phyloP scores from a whole-genome alignment of 2,113 vertebrate species.

The Panthera uncia region DNA sequence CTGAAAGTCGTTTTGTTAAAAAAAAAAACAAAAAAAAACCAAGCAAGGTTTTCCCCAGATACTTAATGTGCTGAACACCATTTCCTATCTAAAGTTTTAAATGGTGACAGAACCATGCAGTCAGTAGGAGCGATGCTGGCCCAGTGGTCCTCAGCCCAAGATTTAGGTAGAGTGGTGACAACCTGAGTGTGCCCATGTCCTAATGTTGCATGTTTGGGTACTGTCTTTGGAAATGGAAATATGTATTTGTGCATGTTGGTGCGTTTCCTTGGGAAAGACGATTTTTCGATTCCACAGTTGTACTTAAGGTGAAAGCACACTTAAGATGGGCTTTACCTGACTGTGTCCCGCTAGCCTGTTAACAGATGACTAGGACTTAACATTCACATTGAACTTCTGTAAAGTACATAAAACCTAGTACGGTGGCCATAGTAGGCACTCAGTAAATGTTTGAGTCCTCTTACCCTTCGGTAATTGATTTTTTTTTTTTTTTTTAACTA shows the following conservation, averaged over 20 bases:
- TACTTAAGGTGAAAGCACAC: neutral
- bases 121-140: neutral
- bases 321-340: neutral
- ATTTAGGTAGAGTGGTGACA: neutral
- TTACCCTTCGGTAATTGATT: neutral
- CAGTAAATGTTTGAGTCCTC: neutral
- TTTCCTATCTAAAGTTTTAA: neutral
- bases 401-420: neutral
- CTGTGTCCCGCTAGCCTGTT: neutral
- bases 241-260: neutral
- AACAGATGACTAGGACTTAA: neutral
- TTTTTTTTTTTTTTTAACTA: neutral
- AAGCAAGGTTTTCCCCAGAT: neutral
- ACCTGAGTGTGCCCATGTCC: accelerated
- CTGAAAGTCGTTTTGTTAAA: neutral
- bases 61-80: neutral
- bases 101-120: neutral
- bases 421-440: neutral
- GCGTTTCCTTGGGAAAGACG: neutral
- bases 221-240: neutral
- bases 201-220: neutral
- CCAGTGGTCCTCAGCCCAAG: too few relatives aligned
- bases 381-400: neutral
- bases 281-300: neutral
- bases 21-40: neutral